These are phyloP conservation scores for Chrysaora quinquecirrha DNA, from an alignment of 30 jellyfish, hydroid and myxozoan species.

Conservation along the genomic window DNA sequence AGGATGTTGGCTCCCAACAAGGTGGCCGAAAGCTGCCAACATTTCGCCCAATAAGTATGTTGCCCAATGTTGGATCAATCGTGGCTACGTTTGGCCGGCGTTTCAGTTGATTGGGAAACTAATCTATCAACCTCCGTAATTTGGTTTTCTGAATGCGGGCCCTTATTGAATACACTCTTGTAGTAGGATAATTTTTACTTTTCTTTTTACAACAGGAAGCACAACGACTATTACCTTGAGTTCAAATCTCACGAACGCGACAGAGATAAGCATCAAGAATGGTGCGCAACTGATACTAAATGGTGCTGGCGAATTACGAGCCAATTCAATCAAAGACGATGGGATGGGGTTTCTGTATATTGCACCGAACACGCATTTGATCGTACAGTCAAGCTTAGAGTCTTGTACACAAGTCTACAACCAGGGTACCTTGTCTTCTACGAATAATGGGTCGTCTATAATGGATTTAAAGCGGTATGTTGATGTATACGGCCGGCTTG, in stretches of 20 bases:
- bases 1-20: too few species aligned
- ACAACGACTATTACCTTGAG: constrained; percentile 10
- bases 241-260: not conserved
- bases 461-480: constrained; percentile 43
- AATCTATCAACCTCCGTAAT: too few species aligned
- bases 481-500: constrained; percentile 40
- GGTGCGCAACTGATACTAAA: constrained; percentile 25
- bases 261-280: constrained; percentile 30
- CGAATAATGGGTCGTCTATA: constrained; percentile 23
- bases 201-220: constrained; percentile 29
- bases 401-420: constrained; percentile 56
- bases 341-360: constrained; percentile 50
- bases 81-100: too few species aligned
- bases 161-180: too few species aligned
- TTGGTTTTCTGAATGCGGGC: too few species aligned
- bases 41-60: too few species aligned
- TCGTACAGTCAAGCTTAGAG: constrained; percentile 30
- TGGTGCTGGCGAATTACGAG: constrained; percentile 18
- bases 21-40: too few species aligned
- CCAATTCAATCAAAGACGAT: constrained; percentile 24
- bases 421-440: constrained; percentile 19
- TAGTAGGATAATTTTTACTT: too few species aligned
- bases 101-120: too few species aligned
- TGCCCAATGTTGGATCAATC: too few species aligned
- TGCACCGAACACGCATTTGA: constrained; percentile 40